Percentiles rank a stretch among this genome's conserved stretches.
phyloP scores from a whole-genome alignment of 30 jellyfish, hydroid and myxozoan genomes.

The Chironex yamaguchii region DNA sequence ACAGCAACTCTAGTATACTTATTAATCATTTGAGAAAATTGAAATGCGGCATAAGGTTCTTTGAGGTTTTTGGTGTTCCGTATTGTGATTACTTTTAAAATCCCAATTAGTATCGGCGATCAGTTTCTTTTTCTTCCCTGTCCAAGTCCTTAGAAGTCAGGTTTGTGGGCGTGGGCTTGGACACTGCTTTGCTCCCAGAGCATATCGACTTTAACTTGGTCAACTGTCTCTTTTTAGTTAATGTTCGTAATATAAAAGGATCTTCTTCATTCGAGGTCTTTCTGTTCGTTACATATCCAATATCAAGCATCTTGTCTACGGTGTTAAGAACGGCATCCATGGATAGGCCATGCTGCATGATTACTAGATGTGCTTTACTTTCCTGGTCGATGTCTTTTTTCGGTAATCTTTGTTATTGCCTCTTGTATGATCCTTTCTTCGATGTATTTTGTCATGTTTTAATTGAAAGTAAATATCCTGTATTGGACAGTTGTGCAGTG shows the following conservation, averaged over 20 bases:
- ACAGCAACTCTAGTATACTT: constrained; percentile 16
- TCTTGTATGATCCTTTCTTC: constrained; percentile 6
- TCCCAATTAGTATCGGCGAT: no score
- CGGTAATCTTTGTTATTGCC: constrained; percentile 8
- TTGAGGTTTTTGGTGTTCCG: constrained; percentile 1
- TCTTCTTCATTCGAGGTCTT: constrained; percentile 13
- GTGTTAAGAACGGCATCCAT: constrained; percentile 21
- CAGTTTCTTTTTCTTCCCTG: no score
- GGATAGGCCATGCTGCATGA: constrained; percentile 13
- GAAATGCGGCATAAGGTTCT: background rate
- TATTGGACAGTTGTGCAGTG: no score
- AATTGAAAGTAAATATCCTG: no score
- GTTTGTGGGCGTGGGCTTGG: constrained; percentile 18
- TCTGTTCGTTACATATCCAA: background rate
- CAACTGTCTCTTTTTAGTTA: background rate
- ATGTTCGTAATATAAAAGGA: constrained; percentile 15
- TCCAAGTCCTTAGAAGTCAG: no score
- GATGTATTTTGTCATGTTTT: constrained; percentile 5
- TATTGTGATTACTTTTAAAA: no score
- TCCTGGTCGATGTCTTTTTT: background rate
- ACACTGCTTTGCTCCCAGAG: constrained; percentile 7
- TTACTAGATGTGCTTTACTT: background rate
- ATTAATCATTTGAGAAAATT: background rate
- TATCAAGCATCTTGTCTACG: constrained; percentile 20
- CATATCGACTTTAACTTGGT: constrained; percentile 4